phyloP scores from a whole-genome alignment of 2,797 vertebrate genomes.

The Myotis planiceps region DNA sequence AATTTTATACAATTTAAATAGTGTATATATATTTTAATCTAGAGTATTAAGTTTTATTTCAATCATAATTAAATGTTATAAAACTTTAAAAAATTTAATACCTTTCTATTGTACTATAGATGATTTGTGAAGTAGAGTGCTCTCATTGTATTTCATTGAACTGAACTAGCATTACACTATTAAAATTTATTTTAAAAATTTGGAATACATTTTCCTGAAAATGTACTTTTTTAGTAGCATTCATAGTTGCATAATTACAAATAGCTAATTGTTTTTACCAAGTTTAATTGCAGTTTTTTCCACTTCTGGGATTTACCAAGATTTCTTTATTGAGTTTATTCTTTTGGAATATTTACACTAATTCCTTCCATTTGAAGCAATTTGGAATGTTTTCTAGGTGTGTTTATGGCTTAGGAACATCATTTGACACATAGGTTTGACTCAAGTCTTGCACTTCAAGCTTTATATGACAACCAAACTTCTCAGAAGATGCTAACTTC shows the following conservation, averaged over 20 bases:
- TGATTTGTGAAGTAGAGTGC: neutral
- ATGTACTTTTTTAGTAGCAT: neutral
- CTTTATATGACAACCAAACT: neutral
- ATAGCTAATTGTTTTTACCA: neutral
- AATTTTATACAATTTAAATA: neutral
- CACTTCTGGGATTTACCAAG: neutral
- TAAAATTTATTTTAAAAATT: neutral
- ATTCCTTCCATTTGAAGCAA: neutral
- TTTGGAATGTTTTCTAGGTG: neutral
- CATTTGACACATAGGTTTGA: neutral
- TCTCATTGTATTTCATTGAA: neutral
- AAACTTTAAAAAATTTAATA: neutral
- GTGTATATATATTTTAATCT: neutral
- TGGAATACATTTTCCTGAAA: neutral
- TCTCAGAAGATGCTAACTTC: neutral
- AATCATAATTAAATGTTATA: neutral
- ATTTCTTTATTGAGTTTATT: neutral
- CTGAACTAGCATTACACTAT: neutral
- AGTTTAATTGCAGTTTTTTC: neutral
- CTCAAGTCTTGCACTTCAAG: neutral
- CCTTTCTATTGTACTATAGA: neutral
- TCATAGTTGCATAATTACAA: neutral
- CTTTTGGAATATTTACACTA: neutral
- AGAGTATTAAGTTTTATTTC: neutral
- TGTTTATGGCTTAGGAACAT: neutral